phyloP scores from a whole-genome alignment of 2,113 vertebrate species.

The Nannobrachium achirus region DNA sequence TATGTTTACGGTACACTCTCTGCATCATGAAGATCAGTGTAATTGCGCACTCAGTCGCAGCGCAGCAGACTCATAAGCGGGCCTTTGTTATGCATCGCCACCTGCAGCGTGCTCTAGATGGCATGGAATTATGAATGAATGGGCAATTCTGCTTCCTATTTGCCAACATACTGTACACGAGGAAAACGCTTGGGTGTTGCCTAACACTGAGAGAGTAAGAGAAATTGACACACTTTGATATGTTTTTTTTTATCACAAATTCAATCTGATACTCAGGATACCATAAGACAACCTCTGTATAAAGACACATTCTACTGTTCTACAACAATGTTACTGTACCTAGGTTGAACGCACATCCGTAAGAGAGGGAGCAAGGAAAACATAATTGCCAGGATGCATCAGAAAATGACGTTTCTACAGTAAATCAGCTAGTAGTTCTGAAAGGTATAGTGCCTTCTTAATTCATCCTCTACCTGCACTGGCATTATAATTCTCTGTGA shows the following conservation, averaged over 20 bases:
- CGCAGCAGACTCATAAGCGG: not conserved
- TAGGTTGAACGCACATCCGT: too few relatives aligned
- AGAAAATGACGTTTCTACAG: not conserved
- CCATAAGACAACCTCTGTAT: too few relatives aligned
- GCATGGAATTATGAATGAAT: not conserved
- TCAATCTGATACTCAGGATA: conserved; percentile 48
- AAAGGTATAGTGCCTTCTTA: too few relatives aligned
- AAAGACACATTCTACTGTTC: too few relatives aligned
- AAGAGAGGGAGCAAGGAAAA: too few relatives aligned
- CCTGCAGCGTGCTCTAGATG: not conserved
- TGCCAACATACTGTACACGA: conserved; percentile 9
- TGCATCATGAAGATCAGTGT: not conserved
- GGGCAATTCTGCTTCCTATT: conserved; percentile 11
- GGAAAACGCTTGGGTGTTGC: too few relatives aligned
- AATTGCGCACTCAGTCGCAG: conserved; percentile 1
- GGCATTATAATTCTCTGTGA: conserved; percentile 21
- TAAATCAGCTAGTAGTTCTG: not conserved
- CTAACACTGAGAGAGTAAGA: too few relatives aligned
- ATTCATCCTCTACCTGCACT: conserved; percentile 15
- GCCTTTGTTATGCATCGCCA: not conserved
- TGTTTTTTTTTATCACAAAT: conserved; percentile 39
- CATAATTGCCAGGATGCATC: not conserved
- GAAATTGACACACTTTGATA: too few relatives aligned
- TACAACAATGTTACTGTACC: too few relatives aligned
- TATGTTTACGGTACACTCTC: conserved; percentile 1